Evolutionary conservation across 1,140 invertebrate genomes (phyloP).

Genomic region (Triops longicaudatus): DNA sequence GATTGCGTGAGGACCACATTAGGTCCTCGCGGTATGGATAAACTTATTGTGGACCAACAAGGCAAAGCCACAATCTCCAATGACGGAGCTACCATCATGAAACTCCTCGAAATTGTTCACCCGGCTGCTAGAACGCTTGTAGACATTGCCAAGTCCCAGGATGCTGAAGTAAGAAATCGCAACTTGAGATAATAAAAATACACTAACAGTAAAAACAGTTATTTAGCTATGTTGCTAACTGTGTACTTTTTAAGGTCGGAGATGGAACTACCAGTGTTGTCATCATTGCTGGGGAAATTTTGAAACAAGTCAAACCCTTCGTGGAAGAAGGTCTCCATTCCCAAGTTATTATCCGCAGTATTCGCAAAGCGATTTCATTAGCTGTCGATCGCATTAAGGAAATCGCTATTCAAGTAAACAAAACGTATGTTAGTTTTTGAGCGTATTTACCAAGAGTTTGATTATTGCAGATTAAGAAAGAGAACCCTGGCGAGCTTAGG

Average conservation of each 20-base stretch:
- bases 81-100: conserved; percentile 98
- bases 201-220: background rate
- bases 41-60: conserved; percentile 84
- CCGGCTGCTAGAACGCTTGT: conserved; percentile 95
- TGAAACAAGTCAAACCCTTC: conserved; percentile 90
- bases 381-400: conserved; percentile 77
- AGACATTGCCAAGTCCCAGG: conserved; percentile 98
- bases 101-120: conserved; percentile 92
- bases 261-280: conserved; percentile 98
- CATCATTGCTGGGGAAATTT: conserved; percentile 85
- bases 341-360: conserved; percentile 77
- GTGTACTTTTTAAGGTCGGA: conserved; percentile 61
- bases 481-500: conserved; percentile 52
- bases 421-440: background rate
- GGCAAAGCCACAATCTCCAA: conserved; percentile 96
- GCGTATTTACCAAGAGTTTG: conserved; percentile 15
- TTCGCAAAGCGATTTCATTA: conserved; percentile 69
- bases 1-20: conserved; percentile 94
- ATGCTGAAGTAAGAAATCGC: conserved; percentile 75
- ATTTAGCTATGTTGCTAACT: too few relatives aligned
- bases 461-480: conserved; percentile 49
- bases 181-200: background rate
- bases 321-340: conserved; percentile 97
- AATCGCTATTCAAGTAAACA: conserved; percentile 63
- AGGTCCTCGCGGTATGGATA: conserved; percentile 98